These are phyloP conservation scores for Oscheius sp. DNA, from an alignment of 2,888 invertebrate species.

Conservation along the genomic window DNA sequence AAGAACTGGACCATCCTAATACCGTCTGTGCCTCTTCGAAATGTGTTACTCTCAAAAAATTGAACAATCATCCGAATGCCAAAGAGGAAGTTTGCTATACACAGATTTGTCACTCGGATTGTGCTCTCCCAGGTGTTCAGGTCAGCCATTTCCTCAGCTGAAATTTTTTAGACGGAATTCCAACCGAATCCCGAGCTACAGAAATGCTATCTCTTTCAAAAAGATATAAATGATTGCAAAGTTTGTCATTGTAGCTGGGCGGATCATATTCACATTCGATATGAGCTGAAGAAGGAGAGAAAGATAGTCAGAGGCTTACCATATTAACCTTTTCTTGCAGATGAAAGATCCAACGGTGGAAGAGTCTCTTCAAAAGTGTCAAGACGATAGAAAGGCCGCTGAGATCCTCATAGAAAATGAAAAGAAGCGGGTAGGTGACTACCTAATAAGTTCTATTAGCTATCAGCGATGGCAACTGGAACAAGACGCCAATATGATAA, in stretches of 20 bases:
- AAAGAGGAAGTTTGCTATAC: constrained; percentile 24
- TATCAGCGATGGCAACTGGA: constrained; percentile 12
- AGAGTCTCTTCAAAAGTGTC: not conserved
- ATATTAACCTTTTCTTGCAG: not conserved
- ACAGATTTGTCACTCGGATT: constrained; percentile 38
- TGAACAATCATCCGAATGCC: constrained; percentile 10
- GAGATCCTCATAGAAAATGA: not conserved
- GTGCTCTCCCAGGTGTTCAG: constrained; percentile 31
- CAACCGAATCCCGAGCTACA: constrained; percentile 34
- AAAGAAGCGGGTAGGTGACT: not conserved
- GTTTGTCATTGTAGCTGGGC: constrained; percentile 32
- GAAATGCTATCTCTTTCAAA: constrained; percentile 35
- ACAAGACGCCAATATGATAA: constrained; percentile 7
- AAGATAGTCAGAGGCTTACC: not conserved
- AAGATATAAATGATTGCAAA: constrained; percentile 10
- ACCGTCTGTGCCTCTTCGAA: constrained; percentile 36
- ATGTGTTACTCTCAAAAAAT: constrained; percentile 25
- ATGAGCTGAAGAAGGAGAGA: constrained; percentile 7
- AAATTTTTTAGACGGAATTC: not conserved
- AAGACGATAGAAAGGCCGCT: not conserved
- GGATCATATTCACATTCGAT: constrained; percentile 38
- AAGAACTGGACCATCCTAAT: constrained; percentile 27
- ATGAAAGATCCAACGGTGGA: not conserved
- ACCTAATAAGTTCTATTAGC: not conserved
- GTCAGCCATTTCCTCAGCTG: not conserved